Conservation (phyloP, 2,888 invertebrate genomes). For the Anthrax anthrax region DNA sequence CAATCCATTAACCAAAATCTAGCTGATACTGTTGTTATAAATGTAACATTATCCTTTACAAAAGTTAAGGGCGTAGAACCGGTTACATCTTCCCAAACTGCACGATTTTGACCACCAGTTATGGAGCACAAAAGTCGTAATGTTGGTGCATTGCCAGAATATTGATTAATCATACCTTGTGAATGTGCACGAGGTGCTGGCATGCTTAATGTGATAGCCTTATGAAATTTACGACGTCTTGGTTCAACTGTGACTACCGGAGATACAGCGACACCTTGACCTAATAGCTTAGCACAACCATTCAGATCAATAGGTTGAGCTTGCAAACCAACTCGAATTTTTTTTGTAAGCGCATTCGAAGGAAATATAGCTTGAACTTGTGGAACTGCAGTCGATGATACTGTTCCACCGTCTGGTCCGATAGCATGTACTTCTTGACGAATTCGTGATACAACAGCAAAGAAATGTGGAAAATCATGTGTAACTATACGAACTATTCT, state of each 20-base stretch:
- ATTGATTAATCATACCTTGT: constrained; percentile 69
- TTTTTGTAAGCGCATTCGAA: constrained; percentile 92
- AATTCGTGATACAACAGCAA: constrained; percentile 88
- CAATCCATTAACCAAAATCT: constrained; percentile 98
- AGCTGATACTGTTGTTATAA: constrained; percentile 97
- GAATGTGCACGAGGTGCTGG: constrained; percentile 59
- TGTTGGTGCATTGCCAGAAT: constrained; percentile 64
- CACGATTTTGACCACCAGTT: constrained; percentile 89
- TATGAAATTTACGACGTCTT: constrained; percentile 93
- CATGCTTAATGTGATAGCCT: constrained; percentile 92
- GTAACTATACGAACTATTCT: constrained; percentile 89
- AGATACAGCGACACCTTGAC: constrained; percentile 92
- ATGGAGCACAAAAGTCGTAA: constrained; percentile 88
- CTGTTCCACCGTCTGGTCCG: constrained; percentile 94
- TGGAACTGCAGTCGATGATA: constrained; percentile 86
- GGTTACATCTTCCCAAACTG: constrained; percentile 99
- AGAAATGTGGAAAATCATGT: constrained; percentile 95
- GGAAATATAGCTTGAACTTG: constrained; percentile 79
- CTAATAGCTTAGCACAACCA: constrained; percentile 71
- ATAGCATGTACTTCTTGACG: constrained; percentile 95
- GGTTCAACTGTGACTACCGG: constrained; percentile 98
- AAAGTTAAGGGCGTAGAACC: constrained; percentile 94
- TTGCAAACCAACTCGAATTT: constrained; percentile 95
- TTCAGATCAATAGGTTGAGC: constrained; percentile 88
- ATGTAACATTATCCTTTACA: constrained; percentile 93